Evolutionary conservation across 2,797 vertebrate species (phyloP).

Genomic region (Lycodopsis pacificus): DNA sequence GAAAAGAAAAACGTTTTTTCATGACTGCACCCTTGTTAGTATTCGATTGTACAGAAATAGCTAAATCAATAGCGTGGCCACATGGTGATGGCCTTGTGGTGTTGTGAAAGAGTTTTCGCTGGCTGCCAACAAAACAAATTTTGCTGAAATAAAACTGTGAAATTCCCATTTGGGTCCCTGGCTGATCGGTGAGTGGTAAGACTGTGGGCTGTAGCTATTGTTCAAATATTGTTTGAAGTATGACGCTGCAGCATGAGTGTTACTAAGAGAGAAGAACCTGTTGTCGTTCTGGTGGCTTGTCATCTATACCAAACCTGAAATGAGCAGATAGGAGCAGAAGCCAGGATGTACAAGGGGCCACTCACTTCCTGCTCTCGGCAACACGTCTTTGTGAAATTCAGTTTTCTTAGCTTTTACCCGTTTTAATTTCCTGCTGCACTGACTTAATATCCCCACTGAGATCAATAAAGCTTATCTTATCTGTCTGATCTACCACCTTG

Average conservation of each 20-base stretch:
- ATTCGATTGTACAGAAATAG: conserved; percentile 51
- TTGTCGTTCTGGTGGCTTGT: conserved; percentile 21
- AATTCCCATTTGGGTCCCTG: conserved; percentile 44
- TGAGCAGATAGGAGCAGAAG: conserved; percentile 26
- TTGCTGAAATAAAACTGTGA: conserved; percentile 54
- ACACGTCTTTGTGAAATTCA: conserved; percentile 23
- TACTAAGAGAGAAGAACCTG: background rate
- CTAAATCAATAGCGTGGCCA: conserved; percentile 49
- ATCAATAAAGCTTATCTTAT: conserved; percentile 73
- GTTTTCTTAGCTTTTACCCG: conserved; percentile 37
- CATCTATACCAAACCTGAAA: conserved; percentile 28
- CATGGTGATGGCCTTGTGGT: conserved; percentile 42
- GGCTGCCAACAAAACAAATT: conserved; percentile 43
- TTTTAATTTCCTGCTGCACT: conserved; percentile 70
- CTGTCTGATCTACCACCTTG: conserved; percentile 54
- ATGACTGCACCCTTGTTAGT: conserved; percentile 39
- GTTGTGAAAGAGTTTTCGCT: conserved; percentile 47
- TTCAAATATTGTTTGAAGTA: conserved; percentile 36
- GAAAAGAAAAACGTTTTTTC: conserved; percentile 15
- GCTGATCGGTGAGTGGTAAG: conserved; percentile 19
- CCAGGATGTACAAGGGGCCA: background rate
- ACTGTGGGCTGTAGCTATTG: conserved; percentile 28
- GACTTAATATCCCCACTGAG: conserved; percentile 68
- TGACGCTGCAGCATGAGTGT: conserved; percentile 5
- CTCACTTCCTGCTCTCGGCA: conserved; percentile 18